Conservation (phyloP, 2,888 invertebrate genomes). For the Nebria salina region DNA sequence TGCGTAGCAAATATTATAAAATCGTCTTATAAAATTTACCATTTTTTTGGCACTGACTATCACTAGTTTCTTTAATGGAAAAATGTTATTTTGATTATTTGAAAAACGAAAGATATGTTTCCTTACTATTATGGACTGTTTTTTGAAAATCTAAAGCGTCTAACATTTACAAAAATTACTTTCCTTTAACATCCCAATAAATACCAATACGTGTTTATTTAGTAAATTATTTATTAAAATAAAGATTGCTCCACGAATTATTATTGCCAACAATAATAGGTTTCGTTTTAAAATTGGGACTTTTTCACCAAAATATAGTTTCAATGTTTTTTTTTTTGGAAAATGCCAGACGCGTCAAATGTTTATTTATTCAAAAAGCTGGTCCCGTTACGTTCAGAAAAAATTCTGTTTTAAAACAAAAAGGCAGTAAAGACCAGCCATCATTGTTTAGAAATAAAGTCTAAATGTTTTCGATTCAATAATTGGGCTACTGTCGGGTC, state of each 20-base stretch:
- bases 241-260: too few relatives aligned
- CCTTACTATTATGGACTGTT: constrained; percentile 40
- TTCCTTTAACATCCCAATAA: background rate
- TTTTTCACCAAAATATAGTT: too few relatives aligned
- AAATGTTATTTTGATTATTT: constrained; percentile 25
- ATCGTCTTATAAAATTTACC: constrained; percentile 44
- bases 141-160: constrained; percentile 28
- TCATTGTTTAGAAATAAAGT: too few relatives aligned
- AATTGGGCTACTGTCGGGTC: background rate
- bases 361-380: background rate
- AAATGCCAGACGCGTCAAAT: background rate
- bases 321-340: too few relatives aligned
- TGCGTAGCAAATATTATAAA: constrained; percentile 44
- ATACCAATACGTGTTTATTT: background rate
- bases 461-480: background rate
- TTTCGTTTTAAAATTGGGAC: too few relatives aligned
- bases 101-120: constrained; percentile 39
- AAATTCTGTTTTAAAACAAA: background rate
- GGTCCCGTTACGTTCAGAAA: constrained; percentile 19
- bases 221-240: too few relatives aligned
- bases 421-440: background rate
- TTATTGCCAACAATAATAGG: too few relatives aligned
- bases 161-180: constrained; percentile 20
- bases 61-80: constrained; percentile 29
- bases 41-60: constrained; percentile 41